Percentiles rank a stretch among this genome's conserved stretches.
Evolutionary conservation across 1,140 invertebrate species (phyloP).

Genomic region (Ylistrum balloti): DNA sequence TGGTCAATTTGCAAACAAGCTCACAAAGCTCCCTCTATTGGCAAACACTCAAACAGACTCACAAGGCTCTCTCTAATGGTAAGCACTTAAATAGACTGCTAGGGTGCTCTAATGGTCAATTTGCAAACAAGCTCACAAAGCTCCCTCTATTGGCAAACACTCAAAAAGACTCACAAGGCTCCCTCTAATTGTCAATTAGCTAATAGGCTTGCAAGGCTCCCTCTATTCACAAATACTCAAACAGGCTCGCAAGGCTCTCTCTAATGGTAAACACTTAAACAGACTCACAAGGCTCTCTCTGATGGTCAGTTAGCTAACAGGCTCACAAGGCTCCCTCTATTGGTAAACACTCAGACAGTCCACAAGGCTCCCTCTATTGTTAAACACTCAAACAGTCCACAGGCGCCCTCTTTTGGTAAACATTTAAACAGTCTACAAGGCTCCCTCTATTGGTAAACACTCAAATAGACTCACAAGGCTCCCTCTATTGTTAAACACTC

Average conservation of each 20-base stretch:
- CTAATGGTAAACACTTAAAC: background rate
- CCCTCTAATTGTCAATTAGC: conserved; percentile 65
- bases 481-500: background rate
- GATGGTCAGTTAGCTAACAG: too few relatives aligned
- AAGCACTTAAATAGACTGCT: background rate
- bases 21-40: too few relatives aligned
- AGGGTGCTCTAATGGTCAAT: too few relatives aligned
- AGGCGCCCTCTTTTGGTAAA: background rate
- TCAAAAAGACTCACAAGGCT: conserved; percentile 62
- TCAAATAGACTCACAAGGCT: background rate
- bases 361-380: background rate
- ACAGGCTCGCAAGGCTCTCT: background rate
- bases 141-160: background rate
- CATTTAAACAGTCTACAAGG: background rate
- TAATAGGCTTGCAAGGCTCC: background rate
- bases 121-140: too few relatives aligned
- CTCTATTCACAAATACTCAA: background rate
- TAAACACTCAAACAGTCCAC: too few relatives aligned
- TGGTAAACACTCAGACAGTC: too few relatives aligned
- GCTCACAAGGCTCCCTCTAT: too few relatives aligned
- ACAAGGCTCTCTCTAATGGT: background rate
- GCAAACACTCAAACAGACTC: background rate
- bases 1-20: too few relatives aligned
- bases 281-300: too few relatives aligned
- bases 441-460: background rate